A percentile compares a stretch with the other conserved stretches of the same genome.
phyloP scores from a whole-genome alignment of 2,888 invertebrate species.

The Eueremaeus valkanovi region DNA sequence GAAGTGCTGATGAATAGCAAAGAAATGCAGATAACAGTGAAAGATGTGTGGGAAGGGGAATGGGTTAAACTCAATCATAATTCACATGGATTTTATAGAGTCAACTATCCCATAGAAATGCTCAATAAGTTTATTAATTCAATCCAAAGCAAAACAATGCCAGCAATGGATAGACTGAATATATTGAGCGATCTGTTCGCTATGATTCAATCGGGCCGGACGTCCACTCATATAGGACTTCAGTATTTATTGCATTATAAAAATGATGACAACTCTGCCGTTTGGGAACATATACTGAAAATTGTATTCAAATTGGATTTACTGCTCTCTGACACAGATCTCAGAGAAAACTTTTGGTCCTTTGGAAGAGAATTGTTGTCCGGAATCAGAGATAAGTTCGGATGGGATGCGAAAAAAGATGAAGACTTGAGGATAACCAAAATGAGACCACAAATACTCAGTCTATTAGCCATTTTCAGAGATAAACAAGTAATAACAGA shows the following conservation, averaged over 20 bases:
- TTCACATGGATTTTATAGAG: conserved; percentile 83
- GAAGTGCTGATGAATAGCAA: conserved; percentile 62
- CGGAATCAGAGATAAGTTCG: conserved; percentile 67
- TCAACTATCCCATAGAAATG: conserved; percentile 73
- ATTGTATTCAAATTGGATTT: conserved; percentile 70
- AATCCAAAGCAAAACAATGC: conserved; percentile 70
- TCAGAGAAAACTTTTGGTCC: conserved; percentile 66
- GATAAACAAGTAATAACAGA: conserved; percentile 70
- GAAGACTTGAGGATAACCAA: conserved; percentile 82
- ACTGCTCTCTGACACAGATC: conserved; percentile 72
- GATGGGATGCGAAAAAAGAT: conserved; percentile 75
- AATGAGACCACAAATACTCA: conserved; percentile 75
- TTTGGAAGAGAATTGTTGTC: conserved; percentile 71
- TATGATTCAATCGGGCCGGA: conserved; percentile 71
- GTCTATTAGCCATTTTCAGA: conserved; percentile 73
- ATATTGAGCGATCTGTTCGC: conserved; percentile 64
- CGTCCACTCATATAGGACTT: conserved; percentile 72
- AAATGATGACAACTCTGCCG: conserved; percentile 85
- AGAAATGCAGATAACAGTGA: conserved; percentile 65
- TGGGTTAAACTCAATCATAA: conserved; percentile 81
- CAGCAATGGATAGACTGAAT: conserved; percentile 82
- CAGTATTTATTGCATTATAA: conserved; percentile 77
- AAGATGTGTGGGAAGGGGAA: conserved; percentile 52
- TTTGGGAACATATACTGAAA: conserved; percentile 80
- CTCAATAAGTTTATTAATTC: conserved; percentile 72